Percentiles rank a stretch among this genome's conserved stretches.
These are phyloP conservation scores for Tyrannus savana DNA, from an alignment of 2,113 vertebrate genomes.

Conservation along the genomic window DNA sequence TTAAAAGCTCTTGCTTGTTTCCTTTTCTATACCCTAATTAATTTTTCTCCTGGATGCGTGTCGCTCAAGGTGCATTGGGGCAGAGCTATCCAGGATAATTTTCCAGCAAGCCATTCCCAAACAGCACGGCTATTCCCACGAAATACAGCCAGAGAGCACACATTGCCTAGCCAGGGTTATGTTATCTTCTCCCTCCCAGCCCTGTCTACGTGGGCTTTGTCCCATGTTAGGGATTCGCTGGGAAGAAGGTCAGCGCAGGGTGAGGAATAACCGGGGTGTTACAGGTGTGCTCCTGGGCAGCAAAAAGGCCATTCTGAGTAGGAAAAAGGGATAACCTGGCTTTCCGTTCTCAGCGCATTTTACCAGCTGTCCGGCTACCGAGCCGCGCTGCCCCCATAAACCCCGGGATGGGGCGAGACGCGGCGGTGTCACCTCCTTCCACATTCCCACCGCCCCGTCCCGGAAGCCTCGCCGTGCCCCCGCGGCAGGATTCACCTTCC, in stretches of 20 bases:
- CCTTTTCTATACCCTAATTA: not conserved
- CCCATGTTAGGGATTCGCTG: accelerated
- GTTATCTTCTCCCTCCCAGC: not conserved
- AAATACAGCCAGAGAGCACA: not conserved
- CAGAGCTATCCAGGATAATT: not conserved
- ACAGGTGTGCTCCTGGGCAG: not conserved
- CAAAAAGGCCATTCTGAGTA: not conserved
- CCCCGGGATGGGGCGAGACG: accelerated
- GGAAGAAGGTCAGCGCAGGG: accelerated
- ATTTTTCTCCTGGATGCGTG: not conserved
- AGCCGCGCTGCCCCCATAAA: accelerated
- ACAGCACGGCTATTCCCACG: not conserved
- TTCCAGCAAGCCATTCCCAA: not conserved
- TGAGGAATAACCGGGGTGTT: accelerated
- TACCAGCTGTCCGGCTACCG: not conserved
- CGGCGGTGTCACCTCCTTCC: not conserved
- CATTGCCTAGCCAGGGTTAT: accelerated
- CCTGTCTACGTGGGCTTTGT: not conserved
- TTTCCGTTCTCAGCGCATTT: not conserved
- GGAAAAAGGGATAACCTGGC: no score
- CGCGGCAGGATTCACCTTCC: constrained; percentile 79
- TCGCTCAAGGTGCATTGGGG: accelerated
- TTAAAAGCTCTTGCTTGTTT: not conserved
- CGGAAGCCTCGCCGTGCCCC: not conserved
- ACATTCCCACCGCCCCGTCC: accelerated